Evolutionary conservation across 2,888 invertebrate genomes (phyloP), one percentile per base, ranked within the genome.

Genomic region (Trichacis sp.): DNA sequence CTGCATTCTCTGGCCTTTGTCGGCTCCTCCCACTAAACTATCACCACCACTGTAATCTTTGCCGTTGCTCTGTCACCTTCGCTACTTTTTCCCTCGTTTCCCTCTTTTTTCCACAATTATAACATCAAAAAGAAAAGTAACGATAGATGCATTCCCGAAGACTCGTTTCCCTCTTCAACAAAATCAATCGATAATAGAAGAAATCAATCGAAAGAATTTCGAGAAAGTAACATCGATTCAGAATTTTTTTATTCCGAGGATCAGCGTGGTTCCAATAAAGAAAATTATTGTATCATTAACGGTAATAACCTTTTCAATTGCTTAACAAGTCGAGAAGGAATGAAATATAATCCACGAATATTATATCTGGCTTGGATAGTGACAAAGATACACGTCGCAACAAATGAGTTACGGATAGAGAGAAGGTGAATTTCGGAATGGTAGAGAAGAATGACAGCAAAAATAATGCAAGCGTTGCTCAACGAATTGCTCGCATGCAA

Each of bases 1-100:
- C 50, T 66, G 48, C 53, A 38, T 42, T 54, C 57, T 46, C 51
- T 46, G 19, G 53, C 50, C 46, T 64, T 55, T 60, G 53, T 56
- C 18, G 42, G 9, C 19, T 19, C 17, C 18, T 46, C 50, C 48
- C 45, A 24, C 53, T 36, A 36, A 24, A 24, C 24, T 11, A 3
- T 15, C 14, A 40, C 15, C 48, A 17, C 15, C 45, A 45, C 49
- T 57, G 58, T 50, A 45, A 46, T 50, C 52, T 12, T 42, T 40
- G 15, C 15, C 40, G 8, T 15, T 15, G 40, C 14, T 14, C 15
- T 15, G 14, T 40, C 40, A 40, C 14, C 15, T 40, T 15, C 15
- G 6, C 8, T 15, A 14, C 15, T 15, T 15, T 40, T 15, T 8
- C 40, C 14, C 2, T 15, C n/a, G 4, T 24, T 24, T 15, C 40